Evolutionary conservation across 2,888 invertebrate species (phyloP).

Genomic region (Cyclophora albipunctata): DNA sequence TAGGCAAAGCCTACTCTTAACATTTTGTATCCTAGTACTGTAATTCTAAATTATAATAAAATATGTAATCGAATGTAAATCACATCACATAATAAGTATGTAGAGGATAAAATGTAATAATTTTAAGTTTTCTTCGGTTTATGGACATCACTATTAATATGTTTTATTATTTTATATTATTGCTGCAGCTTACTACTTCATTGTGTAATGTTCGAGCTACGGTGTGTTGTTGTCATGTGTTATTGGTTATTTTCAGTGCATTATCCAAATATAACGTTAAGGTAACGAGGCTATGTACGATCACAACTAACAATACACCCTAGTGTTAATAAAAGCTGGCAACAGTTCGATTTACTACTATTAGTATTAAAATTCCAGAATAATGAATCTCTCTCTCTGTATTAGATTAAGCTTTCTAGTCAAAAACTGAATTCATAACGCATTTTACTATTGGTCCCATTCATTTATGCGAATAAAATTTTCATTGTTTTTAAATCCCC

Average conservation of each 20-base stretch:
- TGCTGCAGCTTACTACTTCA: constrained; percentile 32
- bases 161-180: background rate
- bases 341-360: constrained; percentile 42
- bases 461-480: constrained; percentile 4
- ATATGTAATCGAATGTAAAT: background rate
- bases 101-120: constrained; percentile 31
- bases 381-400: constrained; percentile 68
- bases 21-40: constrained; percentile 63
- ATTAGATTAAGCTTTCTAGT: constrained; percentile 72
- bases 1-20: constrained; percentile 70
- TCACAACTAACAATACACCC: constrained; percentile 40
- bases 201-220: constrained; percentile 7
- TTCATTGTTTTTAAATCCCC: background rate
- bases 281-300: constrained; percentile 61
- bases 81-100: constrained; percentile 10
- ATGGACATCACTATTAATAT: constrained; percentile 19
- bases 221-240: constrained; percentile 14
- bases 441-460: constrained; percentile 29
- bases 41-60: constrained; percentile 38
- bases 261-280: constrained; percentile 58
- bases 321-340: constrained; percentile 50
- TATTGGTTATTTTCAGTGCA: constrained; percentile 20
- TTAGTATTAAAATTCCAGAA: constrained; percentile 66
- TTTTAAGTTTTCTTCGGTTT: constrained; percentile 19
- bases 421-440: constrained; percentile 63